These are phyloP conservation scores for Ceyx melanurus DNA, from an alignment of 2,113 vertebrate genomes.

Conservation along the genomic window DNA sequence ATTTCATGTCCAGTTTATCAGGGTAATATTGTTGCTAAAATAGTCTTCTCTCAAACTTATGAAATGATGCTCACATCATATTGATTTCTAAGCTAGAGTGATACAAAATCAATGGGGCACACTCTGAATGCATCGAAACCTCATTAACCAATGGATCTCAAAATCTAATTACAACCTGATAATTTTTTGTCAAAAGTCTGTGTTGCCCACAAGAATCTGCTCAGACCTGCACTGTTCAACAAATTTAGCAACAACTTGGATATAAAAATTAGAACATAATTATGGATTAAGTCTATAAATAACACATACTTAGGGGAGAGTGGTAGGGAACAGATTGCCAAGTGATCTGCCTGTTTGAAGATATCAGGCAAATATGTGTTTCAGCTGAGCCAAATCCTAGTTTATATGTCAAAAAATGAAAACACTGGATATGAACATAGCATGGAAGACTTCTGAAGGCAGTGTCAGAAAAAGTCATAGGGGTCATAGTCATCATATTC, in stretches of 20 bases:
- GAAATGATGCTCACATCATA: neutral
- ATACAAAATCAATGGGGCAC: conserved; percentile 41
- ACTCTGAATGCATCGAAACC: neutral
- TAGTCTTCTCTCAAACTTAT: neutral
- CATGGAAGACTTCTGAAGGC: neutral
- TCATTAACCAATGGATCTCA: neutral
- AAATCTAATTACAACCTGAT: conserved; percentile 34
- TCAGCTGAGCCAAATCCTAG: neutral
- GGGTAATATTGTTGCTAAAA: neutral
- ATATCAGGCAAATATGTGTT: conserved; percentile 2
- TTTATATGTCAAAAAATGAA: conserved; percentile 3
- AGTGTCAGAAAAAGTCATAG: neutral
- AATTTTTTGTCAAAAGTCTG: neutral
- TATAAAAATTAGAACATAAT: conserved; percentile 27
- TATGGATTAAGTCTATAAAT: conserved; percentile 46
- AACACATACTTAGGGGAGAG: neutral
- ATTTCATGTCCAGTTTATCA: neutral
- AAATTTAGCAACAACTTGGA: conserved; percentile 35
- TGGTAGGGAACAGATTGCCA: conserved; percentile 32
- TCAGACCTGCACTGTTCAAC: neutral
- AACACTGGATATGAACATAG: neutral
- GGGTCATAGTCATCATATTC: neutral
- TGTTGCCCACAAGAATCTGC: neutral
- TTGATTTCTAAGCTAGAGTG: conserved; percentile 1
- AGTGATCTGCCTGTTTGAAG: conserved; percentile 43